Percentiles rank a stretch among this genome's conserved stretches.
These are phyloP conservation scores for Cyanocitta stelleri DNA, from an alignment of 2,113 vertebrate species.

Conservation along the genomic window DNA sequence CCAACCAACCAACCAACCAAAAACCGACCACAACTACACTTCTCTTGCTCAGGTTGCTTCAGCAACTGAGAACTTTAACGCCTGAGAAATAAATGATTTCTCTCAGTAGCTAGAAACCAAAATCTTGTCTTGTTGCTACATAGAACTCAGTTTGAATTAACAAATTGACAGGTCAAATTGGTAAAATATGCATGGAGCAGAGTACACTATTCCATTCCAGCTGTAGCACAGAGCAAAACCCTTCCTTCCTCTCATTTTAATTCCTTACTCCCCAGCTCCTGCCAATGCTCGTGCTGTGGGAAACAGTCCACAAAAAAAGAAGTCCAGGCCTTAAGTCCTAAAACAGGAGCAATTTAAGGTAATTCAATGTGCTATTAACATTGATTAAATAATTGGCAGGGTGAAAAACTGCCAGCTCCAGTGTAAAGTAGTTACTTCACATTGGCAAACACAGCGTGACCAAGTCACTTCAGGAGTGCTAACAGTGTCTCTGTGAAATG, in stretches of 20 bases:
- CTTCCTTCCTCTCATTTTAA: background rate
- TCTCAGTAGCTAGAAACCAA: background rate
- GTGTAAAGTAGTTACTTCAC: background rate
- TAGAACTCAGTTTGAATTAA: background rate
- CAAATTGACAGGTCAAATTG: background rate
- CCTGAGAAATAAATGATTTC: background rate
- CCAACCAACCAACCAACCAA: too few relatives aligned
- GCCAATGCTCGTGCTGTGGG: background rate
- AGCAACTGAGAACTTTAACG: background rate
- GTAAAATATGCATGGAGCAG: background rate
- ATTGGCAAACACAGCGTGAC: background rate
- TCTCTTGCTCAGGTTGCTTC: background rate
- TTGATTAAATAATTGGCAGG: background rate
- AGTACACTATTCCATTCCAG: background rate
- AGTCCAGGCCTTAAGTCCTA: background rate
- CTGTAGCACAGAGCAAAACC: background rate
- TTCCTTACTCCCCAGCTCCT: background rate
- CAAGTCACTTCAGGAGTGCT: background rate
- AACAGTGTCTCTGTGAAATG: background rate
- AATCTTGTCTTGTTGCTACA: background rate
- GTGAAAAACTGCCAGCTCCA: background rate
- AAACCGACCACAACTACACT: background rate
- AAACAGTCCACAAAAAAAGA: background rate
- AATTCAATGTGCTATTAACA: background rate
- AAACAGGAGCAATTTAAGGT: background rate